Base-by-base conservation (phyloP, 2,888 invertebrate genomes). In the Eristalinus sepulchralis region DNA sequence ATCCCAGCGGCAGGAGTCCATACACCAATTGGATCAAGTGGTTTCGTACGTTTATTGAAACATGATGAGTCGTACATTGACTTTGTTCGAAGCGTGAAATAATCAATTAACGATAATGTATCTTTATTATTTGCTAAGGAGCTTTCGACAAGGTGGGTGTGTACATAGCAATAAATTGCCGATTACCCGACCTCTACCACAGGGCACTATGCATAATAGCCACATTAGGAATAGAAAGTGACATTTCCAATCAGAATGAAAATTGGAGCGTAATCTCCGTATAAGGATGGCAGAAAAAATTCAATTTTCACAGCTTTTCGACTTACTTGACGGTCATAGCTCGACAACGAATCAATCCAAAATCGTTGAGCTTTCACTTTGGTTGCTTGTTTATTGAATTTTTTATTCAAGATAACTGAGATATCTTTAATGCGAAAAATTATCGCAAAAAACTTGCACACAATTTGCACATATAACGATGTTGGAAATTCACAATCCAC, bases 401-500 rank as follows among this genome's bases (percentile, higher is more conserved):
- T 33, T 27, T 53, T 55, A 55, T 39, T 36, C 13, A 27, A 24
- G 57, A 24, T 24, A 57, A 57, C 57, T 31, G 8, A 10, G 34
- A 36, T 64, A 64, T 84, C 76, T 75, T 71, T 64, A 27, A 39
- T 67, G 62, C 60, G 75, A 84, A 84, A 79, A 57, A 39, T 67
- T 76, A 71, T 79, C 70, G 75, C 79, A 81, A 64, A 79, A 72
- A 47, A 36, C 34, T 76, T 34, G 34, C 57, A 62, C 76, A 68
- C 70, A 53, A 76, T 67, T 57, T 68, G 47, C 62, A 73, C 81
- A 57, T 68, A 64, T 77, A 64, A 62, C 85, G 59, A 36, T 67
- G 63, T 77, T 73, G 81, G 39, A 77, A 77, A 85, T 85, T 82
- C 62, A 82, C 76, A 70, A 85, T 85, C 72, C 82, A 82, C 82